Evolutionary conservation across 2,113 vertebrate genomes (phyloP).

Genomic region (Erinaceus europaeus): DNA sequence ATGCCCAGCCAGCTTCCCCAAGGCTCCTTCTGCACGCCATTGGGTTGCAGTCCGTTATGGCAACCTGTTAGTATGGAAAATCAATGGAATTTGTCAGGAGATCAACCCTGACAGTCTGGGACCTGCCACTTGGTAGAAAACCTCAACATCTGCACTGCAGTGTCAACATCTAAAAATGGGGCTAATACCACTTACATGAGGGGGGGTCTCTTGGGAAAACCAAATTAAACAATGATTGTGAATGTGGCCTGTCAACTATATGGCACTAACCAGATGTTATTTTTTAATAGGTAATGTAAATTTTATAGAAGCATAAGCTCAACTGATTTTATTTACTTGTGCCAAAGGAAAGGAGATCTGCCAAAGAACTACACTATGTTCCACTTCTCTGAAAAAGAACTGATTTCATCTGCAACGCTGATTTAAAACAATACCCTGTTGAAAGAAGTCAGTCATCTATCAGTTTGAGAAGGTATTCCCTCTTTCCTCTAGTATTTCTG

Average conservation of each 20-base stretch:
- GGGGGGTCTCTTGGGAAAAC: slow-evolving; percentile 42
- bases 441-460: slow-evolving; percentile 43
- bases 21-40: not conserved
- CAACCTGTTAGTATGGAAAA: slow-evolving; percentile 38
- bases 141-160: not conserved
- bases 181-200: not conserved
- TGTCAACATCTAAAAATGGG: not conserved
- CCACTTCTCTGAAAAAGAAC: slow-evolving; percentile 15
- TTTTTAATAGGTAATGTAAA: slow-evolving; percentile 23
- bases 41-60: not conserved
- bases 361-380: not conserved
- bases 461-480: slow-evolving; percentile 39
- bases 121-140: not conserved
- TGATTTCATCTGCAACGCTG: slow-evolving; percentile 57
- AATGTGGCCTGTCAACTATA: not conserved
- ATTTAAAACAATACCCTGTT: slow-evolving; percentile 48
- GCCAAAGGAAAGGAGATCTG: not conserved
- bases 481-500: slow-evolving; percentile 25
- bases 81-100: slow-evolving; percentile 49
- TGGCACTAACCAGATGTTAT: not conserved
- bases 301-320: slow-evolving; percentile 35
- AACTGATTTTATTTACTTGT: slow-evolving; percentile 29
- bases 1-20: not conserved
- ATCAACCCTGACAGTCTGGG: slow-evolving; percentile 6
- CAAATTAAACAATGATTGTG: not conserved